Evolutionary conservation across 2,113 vertebrate species (phyloP), one percentile per base, ranked within the genome.

Genomic region (Plecturocebus donacophilus): DNA sequence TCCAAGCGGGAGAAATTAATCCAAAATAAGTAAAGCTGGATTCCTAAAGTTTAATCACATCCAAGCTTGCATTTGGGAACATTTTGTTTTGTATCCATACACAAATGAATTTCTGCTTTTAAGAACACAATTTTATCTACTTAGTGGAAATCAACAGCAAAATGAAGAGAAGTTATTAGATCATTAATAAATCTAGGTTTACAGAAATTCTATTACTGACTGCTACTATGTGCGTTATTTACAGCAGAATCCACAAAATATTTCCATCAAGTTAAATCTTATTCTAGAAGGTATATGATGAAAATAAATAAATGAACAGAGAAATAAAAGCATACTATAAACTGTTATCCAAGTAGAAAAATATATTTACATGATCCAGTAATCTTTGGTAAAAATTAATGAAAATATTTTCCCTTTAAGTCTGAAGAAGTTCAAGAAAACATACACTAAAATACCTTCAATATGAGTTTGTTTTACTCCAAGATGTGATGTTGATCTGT

Each of bases 101-200:
- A 25, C 76, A 97, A 96, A 58, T 86, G 47, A 27, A 68, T 90
- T 96, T 81, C 86, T 93, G 73, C 32, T 75, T 93, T 90, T 49
- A 47, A 90, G 27, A 86, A 35, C 64, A 77, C 8, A 56, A 8
- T 90, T 81, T 92, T 66, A 8, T 90, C 73, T 89, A 70, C 27
- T 90, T 75, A 75, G 35, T 66, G 23, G 56, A 86, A 93, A 87
- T 76, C 35, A 86, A 68, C 54, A 68, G 12, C 54, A 90, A 95
- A 90, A 81, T 70, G 52, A 85, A 85, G 66, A 66, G 45, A 83
- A 83, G 27, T 1, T 91, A n/a, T 68, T 82, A 14, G 4, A 23
- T 73, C 49, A 42, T 64, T 58, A 88, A 14, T 58, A 79, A 87
- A 14, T 68, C 5, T 61, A 81, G 35, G 38, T 82, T 94, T 79